Evolutionary conservation across 2,888 invertebrate species (phyloP).

Genomic region (Zhengitettix transpicula): DNA sequence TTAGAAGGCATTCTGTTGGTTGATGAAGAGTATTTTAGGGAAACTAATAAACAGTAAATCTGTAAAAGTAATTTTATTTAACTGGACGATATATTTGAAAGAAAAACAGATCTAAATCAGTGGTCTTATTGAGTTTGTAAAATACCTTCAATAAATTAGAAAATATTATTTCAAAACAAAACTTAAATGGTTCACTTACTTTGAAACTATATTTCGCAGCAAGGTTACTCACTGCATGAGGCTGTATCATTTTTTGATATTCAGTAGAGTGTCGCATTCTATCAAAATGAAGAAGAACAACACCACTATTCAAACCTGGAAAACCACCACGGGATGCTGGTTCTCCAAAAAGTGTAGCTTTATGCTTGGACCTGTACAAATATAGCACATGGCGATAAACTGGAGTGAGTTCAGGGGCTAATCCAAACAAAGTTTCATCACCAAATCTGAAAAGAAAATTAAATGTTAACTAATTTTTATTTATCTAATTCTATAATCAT

Average conservation of each 20-base stretch:
- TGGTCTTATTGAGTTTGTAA: no score
- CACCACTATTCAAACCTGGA: constrained; percentile 70
- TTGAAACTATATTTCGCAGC: constrained; percentile 44
- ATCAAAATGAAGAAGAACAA: constrained; percentile 51
- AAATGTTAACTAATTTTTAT: neutral
- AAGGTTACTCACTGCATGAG: constrained; percentile 33
- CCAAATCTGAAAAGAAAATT: constrained; percentile 33
- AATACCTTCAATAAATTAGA: no score
- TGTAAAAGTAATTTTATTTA: no score
- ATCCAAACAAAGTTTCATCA: constrained; percentile 44
- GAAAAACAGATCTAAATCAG: no score
- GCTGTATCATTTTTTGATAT: constrained; percentile 38
- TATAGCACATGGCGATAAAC: constrained; percentile 62
- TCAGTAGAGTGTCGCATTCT: constrained; percentile 42
- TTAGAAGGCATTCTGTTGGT: no score
- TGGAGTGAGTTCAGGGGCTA: constrained; percentile 57
- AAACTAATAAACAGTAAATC: no score
- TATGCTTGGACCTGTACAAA: constrained; percentile 43
- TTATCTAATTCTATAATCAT: no score
- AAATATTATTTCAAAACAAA: no score
- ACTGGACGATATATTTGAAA: no score
- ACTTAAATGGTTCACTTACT: constrained; percentile 16
- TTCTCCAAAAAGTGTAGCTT: constrained; percentile 41
- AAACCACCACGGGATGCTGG: constrained; percentile 33
- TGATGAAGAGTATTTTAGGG: no score